Evolutionary conservation across 2,113 vertebrate genomes (phyloP), one percentile per base, ranked within the genome.

Genomic region (Pelvicachromis taeniatus): DNA sequence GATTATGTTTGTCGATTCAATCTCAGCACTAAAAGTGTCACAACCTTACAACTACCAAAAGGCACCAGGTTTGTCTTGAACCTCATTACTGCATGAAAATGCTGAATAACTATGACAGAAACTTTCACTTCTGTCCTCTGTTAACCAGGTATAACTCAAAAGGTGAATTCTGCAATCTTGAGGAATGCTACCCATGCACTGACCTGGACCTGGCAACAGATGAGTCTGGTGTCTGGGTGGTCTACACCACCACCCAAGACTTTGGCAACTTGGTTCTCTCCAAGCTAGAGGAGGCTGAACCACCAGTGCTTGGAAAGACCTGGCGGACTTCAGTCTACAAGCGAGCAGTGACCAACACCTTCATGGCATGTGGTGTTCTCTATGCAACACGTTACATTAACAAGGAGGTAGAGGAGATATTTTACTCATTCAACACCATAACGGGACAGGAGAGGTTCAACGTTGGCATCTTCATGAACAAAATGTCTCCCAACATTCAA

Each of bases 121-220:
- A 35, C 0, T 0, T 61, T 33, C 5, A 61, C 17, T 61, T 17
- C 16, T 61, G 33, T 35, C 14, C 16, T 61, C 1, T 61, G 29
- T 33, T 35, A 61, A 17, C 21, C 77, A 94, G 93, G 38, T 89
- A 31, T 59, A 96, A 96, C 85, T 95, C 88, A 42, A 95, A 95
- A 52, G 92, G 93, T 19, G 94, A 94, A 52, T 96, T 93, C 77
- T 96, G 93, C 83, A 59, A 89, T 50, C 80, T 94, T 7, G 93
- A 87, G 0, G 31, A 86, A 1, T 91, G 95, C 33, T 96, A 95
- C 88, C 3, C 1, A 0, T 95, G 77, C 87, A 95, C 95, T 0
- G 95, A 96, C 61, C 26, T 96, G 19, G 95, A 96, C 89, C 85
- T 96, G 56, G 77, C 94, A 3, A 96, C 95, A 2, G 95, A 96